Conservation (phyloP, 2,113 vertebrate genomes). For the Phalacrocorax aristotelis region DNA sequence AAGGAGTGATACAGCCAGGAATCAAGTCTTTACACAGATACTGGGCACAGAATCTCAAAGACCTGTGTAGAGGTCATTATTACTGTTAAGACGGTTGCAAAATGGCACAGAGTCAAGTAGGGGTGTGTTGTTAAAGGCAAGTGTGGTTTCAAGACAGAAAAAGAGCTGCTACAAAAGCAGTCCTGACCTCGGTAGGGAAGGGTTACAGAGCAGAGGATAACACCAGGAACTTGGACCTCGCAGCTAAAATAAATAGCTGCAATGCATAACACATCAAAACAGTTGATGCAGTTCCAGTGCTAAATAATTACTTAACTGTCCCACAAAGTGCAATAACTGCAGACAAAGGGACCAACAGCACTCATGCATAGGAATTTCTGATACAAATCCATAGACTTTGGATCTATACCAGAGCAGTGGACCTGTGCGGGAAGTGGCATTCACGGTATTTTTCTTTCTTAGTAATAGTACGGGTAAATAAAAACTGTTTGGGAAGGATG, state of each 20-base stretch:
- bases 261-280: not conserved
- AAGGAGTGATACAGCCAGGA: not conserved
- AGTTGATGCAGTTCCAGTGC: not conserved
- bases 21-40: not conserved
- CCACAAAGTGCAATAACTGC: not conserved
- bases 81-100: not conserved
- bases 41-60: not conserved
- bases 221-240: not conserved
- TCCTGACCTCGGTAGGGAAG: not conserved
- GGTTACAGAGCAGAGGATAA: not conserved
- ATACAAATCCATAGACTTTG: not conserved
- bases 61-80: not conserved
- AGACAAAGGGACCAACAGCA: not conserved
- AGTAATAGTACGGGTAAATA: not conserved
- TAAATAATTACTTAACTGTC: not conserved
- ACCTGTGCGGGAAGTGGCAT: not conserved
- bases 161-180: not conserved
- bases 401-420: not conserved
- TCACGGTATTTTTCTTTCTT: not conserved
- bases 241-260: not conserved
- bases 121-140: not conserved
- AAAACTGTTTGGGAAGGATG: not conserved
- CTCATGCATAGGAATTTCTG: rapidly evolving
- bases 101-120: not conserved
- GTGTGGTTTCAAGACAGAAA: not conserved